Conservation (phyloP, 2,113 vertebrate species). For the Lophura nycthemera region DNA sequence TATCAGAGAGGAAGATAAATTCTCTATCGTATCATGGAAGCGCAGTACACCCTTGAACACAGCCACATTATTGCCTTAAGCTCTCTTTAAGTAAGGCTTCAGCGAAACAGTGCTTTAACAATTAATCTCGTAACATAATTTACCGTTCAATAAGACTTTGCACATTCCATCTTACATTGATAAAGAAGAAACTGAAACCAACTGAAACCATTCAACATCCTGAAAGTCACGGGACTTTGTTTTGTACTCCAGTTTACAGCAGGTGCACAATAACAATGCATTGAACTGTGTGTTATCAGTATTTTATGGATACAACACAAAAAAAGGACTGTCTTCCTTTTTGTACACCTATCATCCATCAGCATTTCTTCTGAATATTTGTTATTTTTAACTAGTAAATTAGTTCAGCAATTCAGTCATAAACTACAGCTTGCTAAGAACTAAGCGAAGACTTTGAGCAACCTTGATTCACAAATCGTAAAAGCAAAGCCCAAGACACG, state of each 20-base stretch:
- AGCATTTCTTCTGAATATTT: background rate
- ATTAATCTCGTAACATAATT: fast-evolving
- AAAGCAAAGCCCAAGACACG: background rate
- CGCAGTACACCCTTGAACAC: background rate
- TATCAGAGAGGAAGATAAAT: background rate
- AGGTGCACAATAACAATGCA: background rate
- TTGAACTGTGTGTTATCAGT: background rate
- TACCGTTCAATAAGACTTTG: background rate
- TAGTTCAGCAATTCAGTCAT: background rate
- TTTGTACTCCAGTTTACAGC: background rate
- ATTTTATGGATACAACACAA: background rate
- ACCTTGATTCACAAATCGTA: background rate
- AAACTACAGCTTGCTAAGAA: background rate
- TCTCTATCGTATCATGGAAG: background rate
- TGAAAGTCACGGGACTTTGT: background rate
- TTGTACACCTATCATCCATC: background rate
- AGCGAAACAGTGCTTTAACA: background rate
- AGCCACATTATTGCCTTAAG: background rate
- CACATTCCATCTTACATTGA: background rate
- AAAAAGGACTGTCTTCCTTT: background rate
- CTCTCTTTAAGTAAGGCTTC: background rate
- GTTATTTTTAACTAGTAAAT: background rate
- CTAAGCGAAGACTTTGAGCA: background rate
- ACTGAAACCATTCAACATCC: background rate
- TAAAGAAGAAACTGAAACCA: constrained; percentile 1